These are phyloP conservation scores for Ascidia mentula DNA, from an alignment of 23 tunicate genomes.

Conservation along the genomic window DNA sequence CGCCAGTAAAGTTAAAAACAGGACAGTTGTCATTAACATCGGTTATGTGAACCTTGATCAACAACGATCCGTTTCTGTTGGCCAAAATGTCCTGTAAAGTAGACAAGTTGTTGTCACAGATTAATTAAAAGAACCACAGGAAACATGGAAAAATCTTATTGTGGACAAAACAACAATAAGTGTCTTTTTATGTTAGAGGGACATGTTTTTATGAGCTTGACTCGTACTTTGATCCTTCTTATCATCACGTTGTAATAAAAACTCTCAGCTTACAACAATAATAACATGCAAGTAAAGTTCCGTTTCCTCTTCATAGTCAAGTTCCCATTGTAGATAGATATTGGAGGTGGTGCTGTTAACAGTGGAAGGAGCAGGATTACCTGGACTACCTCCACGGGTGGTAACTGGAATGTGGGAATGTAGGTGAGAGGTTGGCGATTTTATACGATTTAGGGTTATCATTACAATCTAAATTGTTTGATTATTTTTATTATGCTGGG, in stretches of 20 bases:
- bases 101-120: too few relatives aligned
- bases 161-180: too few relatives aligned
- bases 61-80: conserved; percentile 17
- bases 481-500: too few relatives aligned
- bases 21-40: conserved; percentile 45
- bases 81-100: conserved; percentile 16
- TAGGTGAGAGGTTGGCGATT: too few relatives aligned
- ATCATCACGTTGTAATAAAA: not conserved
- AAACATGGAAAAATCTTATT: too few relatives aligned
- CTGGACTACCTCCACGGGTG: not conserved
- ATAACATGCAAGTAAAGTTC: conserved; percentile 5
- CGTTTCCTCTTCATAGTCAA: conserved; percentile 24
- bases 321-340: conserved; percentile 20
- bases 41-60: conserved; percentile 10
- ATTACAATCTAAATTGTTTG: too few relatives aligned
- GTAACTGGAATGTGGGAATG: too few relatives aligned
- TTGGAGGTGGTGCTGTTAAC: not conserved
- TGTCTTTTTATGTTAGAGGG: too few relatives aligned
- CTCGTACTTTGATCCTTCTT: too few relatives aligned
- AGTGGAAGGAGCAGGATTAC: conserved; percentile 7
- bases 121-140: too few relatives aligned
- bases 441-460: too few relatives aligned
- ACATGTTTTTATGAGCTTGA: too few relatives aligned
- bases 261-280: not conserved
- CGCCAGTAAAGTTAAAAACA: conserved; percentile 5